These are phyloP conservation scores for Mycalesis mineus DNA, from an alignment of 2,888 invertebrate genomes.

Conservation along the genomic window DNA sequence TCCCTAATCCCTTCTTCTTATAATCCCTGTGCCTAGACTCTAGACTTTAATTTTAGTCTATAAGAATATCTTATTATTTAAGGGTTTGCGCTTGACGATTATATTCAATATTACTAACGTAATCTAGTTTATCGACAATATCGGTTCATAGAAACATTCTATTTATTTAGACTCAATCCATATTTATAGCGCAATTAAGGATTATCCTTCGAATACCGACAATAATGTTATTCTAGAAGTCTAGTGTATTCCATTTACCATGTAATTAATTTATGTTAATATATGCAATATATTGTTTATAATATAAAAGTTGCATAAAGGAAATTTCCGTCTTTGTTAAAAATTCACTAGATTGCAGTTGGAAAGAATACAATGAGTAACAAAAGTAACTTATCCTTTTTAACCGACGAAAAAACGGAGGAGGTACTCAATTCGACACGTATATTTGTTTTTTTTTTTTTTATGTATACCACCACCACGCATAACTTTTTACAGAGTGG, in stretches of 20 bases:
- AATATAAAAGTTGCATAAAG: neutral
- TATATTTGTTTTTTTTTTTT: too few species aligned
- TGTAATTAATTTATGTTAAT: neutral
- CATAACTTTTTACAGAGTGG: too few species aligned
- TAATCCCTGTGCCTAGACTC: too few species aligned
- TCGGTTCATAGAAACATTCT: too few species aligned
- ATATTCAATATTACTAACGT: neutral
- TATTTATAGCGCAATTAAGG: slow-evolving; percentile 9
- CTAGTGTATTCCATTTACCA: neutral
- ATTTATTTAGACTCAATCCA: neutral
- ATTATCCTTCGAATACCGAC: slow-evolving; percentile 6
- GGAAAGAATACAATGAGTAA: too few species aligned
- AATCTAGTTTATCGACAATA: neutral
- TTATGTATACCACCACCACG: too few species aligned
- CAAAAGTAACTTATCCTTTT: too few species aligned
- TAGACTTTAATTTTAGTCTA: too few species aligned
- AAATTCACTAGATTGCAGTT: neutral
- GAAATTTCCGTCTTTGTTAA: neutral
- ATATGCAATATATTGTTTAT: neutral
- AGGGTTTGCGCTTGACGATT: neutral
- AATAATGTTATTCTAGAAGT: slow-evolving; percentile 1
- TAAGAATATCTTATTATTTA: too few species aligned
- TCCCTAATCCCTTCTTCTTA: too few species aligned
- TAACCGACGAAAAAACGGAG: too few species aligned
- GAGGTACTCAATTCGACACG: too few species aligned